phyloP scores from a whole-genome alignment of 2,113 vertebrate species.

The Sakesphorus luctuosus region DNA sequence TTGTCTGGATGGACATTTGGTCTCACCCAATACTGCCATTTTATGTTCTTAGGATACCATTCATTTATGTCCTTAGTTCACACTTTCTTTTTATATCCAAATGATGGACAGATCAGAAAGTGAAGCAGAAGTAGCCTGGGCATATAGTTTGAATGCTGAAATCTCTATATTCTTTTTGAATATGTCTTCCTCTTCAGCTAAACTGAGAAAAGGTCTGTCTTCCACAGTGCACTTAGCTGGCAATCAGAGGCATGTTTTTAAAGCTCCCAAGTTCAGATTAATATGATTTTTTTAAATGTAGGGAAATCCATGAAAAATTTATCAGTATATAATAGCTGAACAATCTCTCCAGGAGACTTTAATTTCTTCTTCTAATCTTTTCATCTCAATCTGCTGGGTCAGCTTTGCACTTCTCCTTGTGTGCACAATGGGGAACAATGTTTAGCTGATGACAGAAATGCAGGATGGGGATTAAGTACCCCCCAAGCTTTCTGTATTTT shows the following conservation, averaged over 20 bases:
- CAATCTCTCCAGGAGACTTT: constrained; percentile 57
- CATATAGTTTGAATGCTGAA: not conserved
- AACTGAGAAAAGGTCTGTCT: not conserved
- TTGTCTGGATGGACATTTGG: not conserved
- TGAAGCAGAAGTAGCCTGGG: not conserved
- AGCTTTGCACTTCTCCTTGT: constrained; percentile 55
- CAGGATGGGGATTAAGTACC: constrained; percentile 37
- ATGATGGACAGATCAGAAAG: not conserved
- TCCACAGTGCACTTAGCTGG: not conserved
- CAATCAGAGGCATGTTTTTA: constrained; percentile 16
- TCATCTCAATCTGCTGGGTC: constrained; percentile 56
- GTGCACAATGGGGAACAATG: constrained; percentile 34
- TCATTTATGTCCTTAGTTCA: not conserved
- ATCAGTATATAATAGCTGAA: constrained; percentile 53
- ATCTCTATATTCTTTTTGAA: not conserved
- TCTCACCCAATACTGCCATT: not conserved
- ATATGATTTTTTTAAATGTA: not conserved
- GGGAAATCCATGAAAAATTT: constrained; percentile 48
- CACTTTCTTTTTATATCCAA: not conserved
- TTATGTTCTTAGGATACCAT: not conserved
- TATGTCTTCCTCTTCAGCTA: not conserved
- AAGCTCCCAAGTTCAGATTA: constrained; percentile 15
- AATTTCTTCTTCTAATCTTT: constrained; percentile 65
- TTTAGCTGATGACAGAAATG: constrained; percentile 57
- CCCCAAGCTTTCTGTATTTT: constrained; percentile 32